Evolutionary conservation across 2,113 vertebrate species (phyloP), one percentile per base, ranked within the genome.

Genomic region (Neolamprologus tretocephalus): DNA sequence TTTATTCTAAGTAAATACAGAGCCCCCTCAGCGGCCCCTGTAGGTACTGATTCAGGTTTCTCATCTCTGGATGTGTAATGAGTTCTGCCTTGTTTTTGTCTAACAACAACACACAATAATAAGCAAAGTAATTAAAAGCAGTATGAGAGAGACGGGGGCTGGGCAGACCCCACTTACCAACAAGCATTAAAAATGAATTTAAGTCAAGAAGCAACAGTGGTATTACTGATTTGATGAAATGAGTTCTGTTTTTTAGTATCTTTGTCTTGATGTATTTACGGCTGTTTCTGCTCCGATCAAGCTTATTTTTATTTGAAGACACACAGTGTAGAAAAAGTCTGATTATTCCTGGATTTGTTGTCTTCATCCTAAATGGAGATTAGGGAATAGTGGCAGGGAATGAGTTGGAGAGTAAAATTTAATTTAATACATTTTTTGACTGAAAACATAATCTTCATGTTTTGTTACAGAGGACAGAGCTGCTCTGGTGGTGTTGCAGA

Each of bases 91-190:
- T 96, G 93, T 96, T 96, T 96, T 93, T 93, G 89, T 95, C 91
- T 86, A 90, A 96, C 93, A 94, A 94, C 93, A 94, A 92, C 93
- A 91, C 87, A 89, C 85, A 95, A 94, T 96, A 96, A 96, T 95
- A 95, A 95, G 93, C 94, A 95, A 95, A 95, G 94, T 96, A 96
- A 96, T 97, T 96, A 96, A 96, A 95, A 95, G 92, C 91, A 91
- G 88, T 93, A 81, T 63, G 86, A 89, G 91, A 83, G 85, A 80
- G 82, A 81, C 31, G 73, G 54, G 63, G 82, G n/a, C 58, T 78
- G 58, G 19, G 90, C 73, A 92, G 83, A 89, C 81, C 88, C 81
- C 86, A 90, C 91, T 92, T 93, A 94, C 90, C 54, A 85, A 90
- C 81, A 86, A 91, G 89, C 87, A 88, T 94, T 93, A 86, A 86